phyloP scores from a whole-genome alignment of 2,113 vertebrate species.

The Rhabdomys dilectus region DNA sequence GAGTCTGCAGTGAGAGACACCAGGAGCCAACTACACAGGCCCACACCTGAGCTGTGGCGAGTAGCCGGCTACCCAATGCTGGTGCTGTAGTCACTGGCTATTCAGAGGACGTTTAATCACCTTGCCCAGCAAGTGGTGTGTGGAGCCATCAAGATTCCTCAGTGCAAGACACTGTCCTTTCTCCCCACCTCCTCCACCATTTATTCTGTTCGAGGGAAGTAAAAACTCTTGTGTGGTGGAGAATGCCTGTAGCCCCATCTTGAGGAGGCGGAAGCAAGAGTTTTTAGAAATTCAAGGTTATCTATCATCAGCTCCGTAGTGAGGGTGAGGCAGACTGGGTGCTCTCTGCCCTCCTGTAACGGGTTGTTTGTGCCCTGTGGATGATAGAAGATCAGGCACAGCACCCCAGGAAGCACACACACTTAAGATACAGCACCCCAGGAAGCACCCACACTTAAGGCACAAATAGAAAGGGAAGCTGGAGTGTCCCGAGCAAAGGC shows the following conservation, averaged over 20 bases:
- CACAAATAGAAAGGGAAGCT: neutral
- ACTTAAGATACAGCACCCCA: too few species aligned
- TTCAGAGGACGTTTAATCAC: neutral
- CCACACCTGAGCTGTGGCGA: too few species aligned
- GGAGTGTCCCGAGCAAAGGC: neutral
- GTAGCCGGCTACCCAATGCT: neutral
- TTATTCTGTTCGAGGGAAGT: too few species aligned
- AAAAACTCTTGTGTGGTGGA: neutral
- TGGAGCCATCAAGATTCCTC: neutral
- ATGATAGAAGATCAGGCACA: accelerated
- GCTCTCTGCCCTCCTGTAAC: neutral
- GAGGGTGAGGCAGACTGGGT: neutral
- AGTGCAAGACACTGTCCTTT: neutral
- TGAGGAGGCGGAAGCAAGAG: too few species aligned
- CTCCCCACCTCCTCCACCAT: neutral
- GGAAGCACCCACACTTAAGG: accelerated
- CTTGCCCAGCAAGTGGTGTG: neutral
- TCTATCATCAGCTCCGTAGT: neutral
- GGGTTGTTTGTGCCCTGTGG: neutral
- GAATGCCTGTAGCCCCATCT: neutral
- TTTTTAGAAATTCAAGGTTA: neutral
- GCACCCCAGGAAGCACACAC: accelerated
- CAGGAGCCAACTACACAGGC: neutral
- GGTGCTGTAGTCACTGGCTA: too few species aligned
- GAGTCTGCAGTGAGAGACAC: too few species aligned